Evolutionary conservation across 2,888 invertebrate species (phyloP), one percentile per base, ranked within the genome.

Genomic region (Orchesellides sinensis): DNA sequence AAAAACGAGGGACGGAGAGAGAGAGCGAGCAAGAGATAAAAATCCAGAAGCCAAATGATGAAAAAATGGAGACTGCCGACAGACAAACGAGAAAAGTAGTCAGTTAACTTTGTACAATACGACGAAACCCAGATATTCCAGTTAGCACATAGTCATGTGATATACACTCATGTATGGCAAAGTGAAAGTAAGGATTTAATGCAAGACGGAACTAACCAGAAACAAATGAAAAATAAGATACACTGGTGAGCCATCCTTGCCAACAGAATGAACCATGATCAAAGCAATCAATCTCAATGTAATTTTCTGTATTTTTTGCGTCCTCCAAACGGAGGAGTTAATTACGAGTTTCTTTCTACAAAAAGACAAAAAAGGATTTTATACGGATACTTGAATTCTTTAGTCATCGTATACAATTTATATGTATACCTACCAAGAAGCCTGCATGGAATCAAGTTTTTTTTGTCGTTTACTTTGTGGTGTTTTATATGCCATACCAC

Each of bases 281-380:
- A 85, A 83, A 83, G 81, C 82, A 83, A 85, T 85, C 85, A 85
- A 85, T 85, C 83, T 78, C 83, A 66, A 73, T 82, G 83, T 65
- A 83, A 81, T 85, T 85, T 78, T 72, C 72, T 69, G 32, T 56
- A 52, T 47, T 68, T 68, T 63, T 72, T 80, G 32, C 52, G 61
- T 65, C 66, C 35, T 56, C 65, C 63, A 54, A 56, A 47, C 19
- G 70, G 32, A 59, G 66, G 81, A 83, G 83, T 85, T 85, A 85
- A 85, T 85, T 85, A 85, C 78, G 79, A 74, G 65, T 77, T 69
- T 83, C 72, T 82, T 70, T 69, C 45, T 35, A 8, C 17, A 21
- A 40, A 21, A 35, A 21, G 5, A 29, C 19, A 40, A 40, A 63
- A 5, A 10, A 10, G 5, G 32, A 32, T 32, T 32, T 6, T 32